These are phyloP conservation scores for Hypolimnas misippus DNA, from an alignment of 2,888 invertebrate species.

Conservation along the genomic window DNA sequence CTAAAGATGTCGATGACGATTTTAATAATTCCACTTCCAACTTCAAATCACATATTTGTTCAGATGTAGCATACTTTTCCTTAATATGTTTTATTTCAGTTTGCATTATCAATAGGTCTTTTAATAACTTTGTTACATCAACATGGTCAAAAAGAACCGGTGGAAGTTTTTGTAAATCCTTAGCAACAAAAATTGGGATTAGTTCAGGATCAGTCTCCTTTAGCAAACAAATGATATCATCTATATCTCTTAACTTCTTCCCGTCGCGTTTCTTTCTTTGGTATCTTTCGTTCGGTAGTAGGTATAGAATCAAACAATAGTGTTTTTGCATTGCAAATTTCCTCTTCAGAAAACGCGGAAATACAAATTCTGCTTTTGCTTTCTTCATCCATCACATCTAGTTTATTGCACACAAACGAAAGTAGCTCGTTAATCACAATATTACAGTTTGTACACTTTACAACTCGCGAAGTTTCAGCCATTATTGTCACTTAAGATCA, in stretches of 20 bases:
- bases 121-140: constrained; percentile 21
- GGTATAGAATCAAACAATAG: constrained; percentile 36
- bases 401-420: not conserved
- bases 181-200: constrained; percentile 33
- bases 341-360: constrained; percentile 32
- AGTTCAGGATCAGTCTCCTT: constrained; percentile 35
- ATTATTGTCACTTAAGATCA: too few relatives aligned
- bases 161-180: constrained; percentile 35
- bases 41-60: too few relatives aligned
- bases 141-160: constrained; percentile 40
- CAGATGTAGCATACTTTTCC: constrained; percentile 24
- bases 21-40: too few relatives aligned
- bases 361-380: not conserved
- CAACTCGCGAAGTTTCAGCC: not conserved
- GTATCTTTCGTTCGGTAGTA: constrained; percentile 23
- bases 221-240: constrained; percentile 38
- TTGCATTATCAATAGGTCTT: constrained; percentile 19
- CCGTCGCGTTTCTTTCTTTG: constrained; percentile 23
- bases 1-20: too few relatives aligned
- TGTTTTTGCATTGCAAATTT: constrained; percentile 35
- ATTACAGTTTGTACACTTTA: constrained; percentile 10
- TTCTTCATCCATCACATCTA: constrained; percentile 10
- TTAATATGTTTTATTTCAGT: constrained; percentile 26
- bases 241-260: constrained; percentile 36
- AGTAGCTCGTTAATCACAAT: constrained; percentile 6